Base-by-base conservation (phyloP, 2,888 invertebrate genomes). In the Cantharis lateralis region DNA sequence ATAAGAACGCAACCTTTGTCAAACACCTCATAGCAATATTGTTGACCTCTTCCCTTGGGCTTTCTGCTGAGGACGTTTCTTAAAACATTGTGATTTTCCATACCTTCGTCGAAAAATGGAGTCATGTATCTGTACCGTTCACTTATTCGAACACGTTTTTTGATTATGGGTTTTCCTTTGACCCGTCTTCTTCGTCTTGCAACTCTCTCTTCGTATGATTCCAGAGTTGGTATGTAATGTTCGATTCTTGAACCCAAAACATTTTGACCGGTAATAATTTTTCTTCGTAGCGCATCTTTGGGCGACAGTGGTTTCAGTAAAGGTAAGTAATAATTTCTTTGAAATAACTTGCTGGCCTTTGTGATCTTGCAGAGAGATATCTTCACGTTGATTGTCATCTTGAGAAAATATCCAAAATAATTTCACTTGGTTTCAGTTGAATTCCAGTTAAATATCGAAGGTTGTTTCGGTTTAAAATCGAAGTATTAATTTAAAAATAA, bases 301-400 rank as follows among this genome's bases (percentile, higher is more conserved):
- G 95, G 94, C 74, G 95, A 94, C 78, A 95, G 93, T 2, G 95
- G 95, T 68, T 94, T 94, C 79, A 95, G 89, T 66, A 95, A 90
- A 62, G 95, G 95, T 84, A 95, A 94, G 86, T 95, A 95, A 87
- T 95, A 94, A 70, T 95, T 94, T 85, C 94, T 93, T 75, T 95
- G 95, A 84, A 95, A 91, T 83, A 94, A 93, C 82, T 93, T 91
- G 88, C 94, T 94, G 86, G 93, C 93, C 82, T 95, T 93, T 76
- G 95, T 95, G 83, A 95, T 95, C 87, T 95, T 93, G 88, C 95
- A 95, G 87, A 93, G 93, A 83, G 87, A 88, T 74, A 88, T 86
- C 81, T 88, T 88, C 26, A 87, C 86, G 81, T 87, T 87, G 75
- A 88, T 84, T 10, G 86, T 85, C 87, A 87, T 87, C 70, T 78